A percentile compares a stretch with the other conserved stretches of the same genome.
Conservation (phyloP, 2,113 vertebrate genomes). For the Crotalus horridus region DNA sequence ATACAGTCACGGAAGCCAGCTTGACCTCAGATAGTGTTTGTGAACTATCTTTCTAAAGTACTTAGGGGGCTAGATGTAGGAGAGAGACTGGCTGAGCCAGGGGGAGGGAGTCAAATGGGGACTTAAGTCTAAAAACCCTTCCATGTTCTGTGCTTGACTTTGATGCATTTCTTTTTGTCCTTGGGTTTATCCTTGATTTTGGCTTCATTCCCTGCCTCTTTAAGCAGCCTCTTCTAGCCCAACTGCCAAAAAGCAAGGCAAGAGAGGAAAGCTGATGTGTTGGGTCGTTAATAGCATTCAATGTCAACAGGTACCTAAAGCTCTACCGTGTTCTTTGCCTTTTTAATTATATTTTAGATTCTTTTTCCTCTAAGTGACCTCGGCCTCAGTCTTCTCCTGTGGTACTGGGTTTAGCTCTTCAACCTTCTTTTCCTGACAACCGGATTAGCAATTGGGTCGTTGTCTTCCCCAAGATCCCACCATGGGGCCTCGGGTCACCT, state of each 20-base stretch:
- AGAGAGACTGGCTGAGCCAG: neutral
- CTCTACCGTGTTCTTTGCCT: neutral
- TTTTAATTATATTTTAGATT: neutral
- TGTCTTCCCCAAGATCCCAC: neutral
- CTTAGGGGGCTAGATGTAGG: neutral
- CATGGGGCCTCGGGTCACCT: neutral
- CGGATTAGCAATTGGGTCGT: neutral
- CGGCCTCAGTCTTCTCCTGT: neutral
- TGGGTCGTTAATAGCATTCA: neutral
- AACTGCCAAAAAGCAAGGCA: neutral
- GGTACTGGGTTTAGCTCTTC: neutral
- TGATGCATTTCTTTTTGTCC: neutral
- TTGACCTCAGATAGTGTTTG: neutral
- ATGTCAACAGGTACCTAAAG: neutral
- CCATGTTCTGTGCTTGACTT: neutral
- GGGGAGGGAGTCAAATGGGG: neutral
- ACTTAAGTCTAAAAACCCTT: neutral
- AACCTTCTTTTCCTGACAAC: neutral
- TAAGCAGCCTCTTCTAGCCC: neutral
- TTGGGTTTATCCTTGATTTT: neutral
- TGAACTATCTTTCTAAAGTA: neutral
- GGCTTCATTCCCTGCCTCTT: neutral
- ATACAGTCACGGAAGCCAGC: neutral
- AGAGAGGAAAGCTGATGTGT: neutral
- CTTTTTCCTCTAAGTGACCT: neutral